A percentile compares a stretch with the other conserved stretches of the same genome.
These are phyloP conservation scores for Lithophane semibrunnea DNA, from an alignment of 2,888 invertebrate species.

Conservation along the genomic window DNA sequence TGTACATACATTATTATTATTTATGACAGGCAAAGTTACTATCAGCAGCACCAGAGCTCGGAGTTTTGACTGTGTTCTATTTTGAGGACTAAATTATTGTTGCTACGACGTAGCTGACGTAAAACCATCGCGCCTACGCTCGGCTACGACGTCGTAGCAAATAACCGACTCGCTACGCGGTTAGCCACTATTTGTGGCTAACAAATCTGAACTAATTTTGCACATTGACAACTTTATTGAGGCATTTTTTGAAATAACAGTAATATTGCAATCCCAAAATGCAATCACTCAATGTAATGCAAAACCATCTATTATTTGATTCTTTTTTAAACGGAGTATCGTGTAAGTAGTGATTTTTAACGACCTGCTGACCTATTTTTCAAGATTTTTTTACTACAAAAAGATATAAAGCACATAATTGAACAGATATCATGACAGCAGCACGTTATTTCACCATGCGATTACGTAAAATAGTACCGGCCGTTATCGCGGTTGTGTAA, in stretches of 20 bases:
- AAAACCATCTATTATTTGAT: not conserved
- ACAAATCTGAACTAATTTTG: conserved; percentile 44
- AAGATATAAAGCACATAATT: conserved; percentile 30
- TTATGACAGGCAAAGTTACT: not conserved
- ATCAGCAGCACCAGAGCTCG: conserved; percentile 1
- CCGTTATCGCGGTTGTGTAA: conserved; percentile 53
- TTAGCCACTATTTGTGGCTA: conserved; percentile 33
- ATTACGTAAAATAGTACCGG: conserved; percentile 43
- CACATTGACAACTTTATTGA: conserved; percentile 32
- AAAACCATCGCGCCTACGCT: conserved; percentile 41
- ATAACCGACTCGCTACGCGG: conserved; percentile 37
- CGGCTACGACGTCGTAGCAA: conserved; percentile 51
- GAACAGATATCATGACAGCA: conserved; percentile 31
- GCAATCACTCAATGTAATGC: not conserved
- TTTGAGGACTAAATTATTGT: conserved; percentile 26
- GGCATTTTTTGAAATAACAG: conserved; percentile 29
- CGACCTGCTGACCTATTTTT: conserved; percentile 36
- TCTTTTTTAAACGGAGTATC: not conserved
- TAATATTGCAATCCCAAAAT: not conserved
- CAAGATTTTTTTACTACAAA: not conserved
- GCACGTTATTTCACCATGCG: conserved; percentile 39
- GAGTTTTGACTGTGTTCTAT: conserved; percentile 21
- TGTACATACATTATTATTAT: not conserved
- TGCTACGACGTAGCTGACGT: conserved; percentile 53
- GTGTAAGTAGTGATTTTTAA: conserved; percentile 16